Percentiles rank a stretch among this genome's conserved stretches.
These are phyloP conservation scores for Anguilla anguilla DNA, from an alignment of 2,797 vertebrate genomes.

Conservation along the genomic window DNA sequence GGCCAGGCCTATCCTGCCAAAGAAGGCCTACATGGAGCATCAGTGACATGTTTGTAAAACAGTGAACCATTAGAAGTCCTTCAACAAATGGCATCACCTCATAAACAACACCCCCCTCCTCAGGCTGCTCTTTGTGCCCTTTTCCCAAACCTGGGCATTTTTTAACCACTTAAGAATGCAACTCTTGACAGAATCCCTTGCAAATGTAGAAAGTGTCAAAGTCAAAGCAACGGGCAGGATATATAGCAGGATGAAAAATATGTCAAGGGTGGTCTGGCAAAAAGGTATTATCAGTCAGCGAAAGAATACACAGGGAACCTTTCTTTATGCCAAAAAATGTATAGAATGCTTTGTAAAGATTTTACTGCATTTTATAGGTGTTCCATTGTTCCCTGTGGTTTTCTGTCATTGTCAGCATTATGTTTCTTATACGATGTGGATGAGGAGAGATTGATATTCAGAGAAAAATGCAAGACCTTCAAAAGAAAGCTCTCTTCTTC, in stretches of 20 bases:
- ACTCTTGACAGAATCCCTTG: not conserved
- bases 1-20: not conserved
- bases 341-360: not conserved
- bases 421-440: not conserved
- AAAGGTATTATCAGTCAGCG: not conserved
- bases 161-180: not conserved
- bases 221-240: not conserved
- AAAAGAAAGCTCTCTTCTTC: not conserved
- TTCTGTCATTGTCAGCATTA: not conserved
- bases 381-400: not conserved
- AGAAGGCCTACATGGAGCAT: not conserved
- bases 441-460: not conserved
- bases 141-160: not conserved
- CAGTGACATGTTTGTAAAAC: not conserved
- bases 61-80: not conserved
- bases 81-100: not conserved
- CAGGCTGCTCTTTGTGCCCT: not conserved
- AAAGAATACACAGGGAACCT: not conserved
- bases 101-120: not conserved
- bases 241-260: not conserved
- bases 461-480: not conserved
- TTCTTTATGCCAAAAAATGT: not conserved
- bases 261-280: not conserved
- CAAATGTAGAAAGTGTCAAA: not conserved
- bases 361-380: not conserved